Percentiles rank a stretch among this genome's conserved stretches.
phyloP scores from a whole-genome alignment of 64 coral and sea anemone genomes.

The Montipora cactus region DNA sequence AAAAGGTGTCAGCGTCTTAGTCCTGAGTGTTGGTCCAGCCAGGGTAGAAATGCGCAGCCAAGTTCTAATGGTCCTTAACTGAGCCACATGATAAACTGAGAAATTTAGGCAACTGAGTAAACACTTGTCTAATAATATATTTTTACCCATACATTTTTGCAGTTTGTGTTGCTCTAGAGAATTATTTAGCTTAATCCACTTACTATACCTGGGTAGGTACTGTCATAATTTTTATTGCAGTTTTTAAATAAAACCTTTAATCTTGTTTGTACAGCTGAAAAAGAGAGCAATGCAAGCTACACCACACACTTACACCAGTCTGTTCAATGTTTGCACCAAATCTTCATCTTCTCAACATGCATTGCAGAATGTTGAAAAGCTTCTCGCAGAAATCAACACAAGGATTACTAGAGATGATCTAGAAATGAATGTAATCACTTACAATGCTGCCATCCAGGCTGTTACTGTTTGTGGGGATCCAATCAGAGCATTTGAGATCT shows the following conservation, averaged over 20 bases:
- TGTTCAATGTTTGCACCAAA: slow-evolving; percentile 73
- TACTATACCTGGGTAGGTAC: too few species aligned
- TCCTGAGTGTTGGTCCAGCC: too few species aligned
- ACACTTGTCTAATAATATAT: too few species aligned
- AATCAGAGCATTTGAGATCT: slow-evolving; percentile 58
- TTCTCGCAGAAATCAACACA: slow-evolving; percentile 51
- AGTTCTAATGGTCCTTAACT: too few species aligned
- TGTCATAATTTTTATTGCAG: not conserved
- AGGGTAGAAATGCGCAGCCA: too few species aligned
- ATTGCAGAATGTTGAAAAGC: slow-evolving; percentile 63
- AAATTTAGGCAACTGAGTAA: too few species aligned
- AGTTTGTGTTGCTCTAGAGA: too few species aligned
- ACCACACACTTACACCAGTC: slow-evolving; percentile 77
- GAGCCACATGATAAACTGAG: too few species aligned
- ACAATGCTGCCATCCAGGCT: slow-evolving; percentile 89
- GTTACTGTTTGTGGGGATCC: slow-evolving; percentile 67
- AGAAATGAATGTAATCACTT: slow-evolving; percentile 76
- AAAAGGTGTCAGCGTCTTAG: too few species aligned
- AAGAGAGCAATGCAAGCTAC: slow-evolving; percentile 79
- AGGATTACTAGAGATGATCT: slow-evolving; percentile 29
- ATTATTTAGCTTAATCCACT: too few species aligned
- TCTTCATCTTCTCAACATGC: slow-evolving; percentile 23
- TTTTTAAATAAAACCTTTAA: not conserved
- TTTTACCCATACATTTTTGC: too few species aligned
- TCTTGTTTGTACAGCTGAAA: slow-evolving; percentile 66